Evolutionary conservation across 2,888 invertebrate genomes (phyloP), one percentile per base, ranked within the genome.

Genomic region (Pasiphila rectangulata): DNA sequence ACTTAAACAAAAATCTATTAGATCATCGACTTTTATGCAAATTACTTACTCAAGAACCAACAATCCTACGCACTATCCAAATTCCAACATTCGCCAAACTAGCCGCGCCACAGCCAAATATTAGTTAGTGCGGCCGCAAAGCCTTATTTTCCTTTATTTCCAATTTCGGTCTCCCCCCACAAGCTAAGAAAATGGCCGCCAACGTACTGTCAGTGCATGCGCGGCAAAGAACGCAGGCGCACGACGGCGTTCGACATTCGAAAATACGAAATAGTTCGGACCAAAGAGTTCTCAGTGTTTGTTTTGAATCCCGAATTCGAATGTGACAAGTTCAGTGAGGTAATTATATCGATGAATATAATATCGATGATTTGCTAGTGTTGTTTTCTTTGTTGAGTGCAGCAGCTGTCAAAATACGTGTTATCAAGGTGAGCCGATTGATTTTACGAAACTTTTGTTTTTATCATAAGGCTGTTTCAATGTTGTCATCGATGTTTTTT

Each of bases 321-420:
- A 5, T 45, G 59, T 57, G 61, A 36, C 32, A 32, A 38, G 52
- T 59, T 51, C 35, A 47, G 53, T 60, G 53, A 45, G 38, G 46
- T 47, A 15, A 30, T 35, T 5, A 7, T 45, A 38, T 46, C 46
- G 40, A 44, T 41, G 12, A 23, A 10, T 40, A 37, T 46, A 35
- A 38, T 21, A 23, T 58, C 47, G 40, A 43, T 51, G 36, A 35
- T 37, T 36, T 42, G 9, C 21, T 7, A 44, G 49, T 57, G 46
- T 41, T 49, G 40, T 76, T 76, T 71, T 70, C 73, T 71, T 75
- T 76, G 79, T 80, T 80, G 72, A 77, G 64, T 56, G 63, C 64
- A 43, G 27, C 79, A 82, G 75, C 82, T 85, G 84, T 84, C 79
- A 83, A 82, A 85, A 82, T 76, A 71, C 69, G 67, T 68, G 72